phyloP scores from a whole-genome alignment of 1,140 invertebrate species.

The Lepidurus arcticus region DNA sequence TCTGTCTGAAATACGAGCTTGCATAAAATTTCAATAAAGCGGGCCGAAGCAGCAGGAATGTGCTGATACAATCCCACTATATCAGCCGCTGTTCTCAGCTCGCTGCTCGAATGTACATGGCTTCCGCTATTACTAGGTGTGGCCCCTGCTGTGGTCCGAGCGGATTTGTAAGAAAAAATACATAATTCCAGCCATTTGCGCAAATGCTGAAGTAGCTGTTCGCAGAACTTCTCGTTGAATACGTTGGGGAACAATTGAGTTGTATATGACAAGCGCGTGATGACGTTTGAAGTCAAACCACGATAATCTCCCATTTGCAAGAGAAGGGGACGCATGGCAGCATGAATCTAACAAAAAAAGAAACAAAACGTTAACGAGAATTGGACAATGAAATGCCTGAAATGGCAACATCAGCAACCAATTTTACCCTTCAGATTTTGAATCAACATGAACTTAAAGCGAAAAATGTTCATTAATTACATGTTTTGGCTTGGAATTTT shows the following conservation, averaged over 20 bases:
- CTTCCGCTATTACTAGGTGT: background rate
- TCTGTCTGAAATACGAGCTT: constrained; percentile 80
- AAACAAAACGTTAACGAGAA: constrained; percentile 30
- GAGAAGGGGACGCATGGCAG: constrained; percentile 74
- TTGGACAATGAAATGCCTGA: background rate
- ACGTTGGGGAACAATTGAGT: constrained; percentile 90
- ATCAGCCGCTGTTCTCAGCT: constrained; percentile 73
- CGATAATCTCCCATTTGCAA: constrained; percentile 76
- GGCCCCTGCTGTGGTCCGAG: constrained; percentile 27
- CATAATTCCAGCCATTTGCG: constrained; percentile 79
- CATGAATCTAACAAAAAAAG: constrained; percentile 54
- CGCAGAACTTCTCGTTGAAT: constrained; percentile 93
- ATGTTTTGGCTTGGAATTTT: too few species aligned
- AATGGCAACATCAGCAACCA: constrained; percentile 26
- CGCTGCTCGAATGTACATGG: constrained; percentile 55
- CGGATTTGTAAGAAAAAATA: constrained; percentile 62
- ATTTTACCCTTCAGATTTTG: background rate
- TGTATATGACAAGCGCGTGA: constrained; percentile 80
- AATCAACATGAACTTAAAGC: background rate
- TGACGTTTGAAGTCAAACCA: constrained; percentile 75
- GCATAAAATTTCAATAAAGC: constrained; percentile 77
- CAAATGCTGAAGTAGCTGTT: constrained; percentile 78
- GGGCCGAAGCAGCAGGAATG: constrained; percentile 69
- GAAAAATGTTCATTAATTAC: too few species aligned
- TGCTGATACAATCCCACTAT: constrained; percentile 88